Conservation (phyloP, 2,888 invertebrate genomes). For the Drosophila borealis region DNA sequence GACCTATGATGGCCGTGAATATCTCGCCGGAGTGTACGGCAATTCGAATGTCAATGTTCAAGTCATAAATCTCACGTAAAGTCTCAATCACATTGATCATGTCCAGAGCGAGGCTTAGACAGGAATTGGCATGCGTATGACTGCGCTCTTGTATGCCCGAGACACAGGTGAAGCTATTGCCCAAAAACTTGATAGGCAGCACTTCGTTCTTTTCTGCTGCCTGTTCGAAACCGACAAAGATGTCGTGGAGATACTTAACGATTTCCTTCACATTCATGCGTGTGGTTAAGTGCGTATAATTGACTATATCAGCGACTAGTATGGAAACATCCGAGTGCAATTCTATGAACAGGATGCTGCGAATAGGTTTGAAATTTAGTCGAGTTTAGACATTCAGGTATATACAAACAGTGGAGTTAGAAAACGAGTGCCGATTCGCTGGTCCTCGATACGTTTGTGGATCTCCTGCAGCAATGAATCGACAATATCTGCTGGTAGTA, state of each 20-base stretch:
- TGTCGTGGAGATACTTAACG: conserved; percentile 93
- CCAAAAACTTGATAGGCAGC: conserved; percentile 94
- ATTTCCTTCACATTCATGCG: conserved; percentile 91
- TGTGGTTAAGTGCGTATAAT: conserved; percentile 91
- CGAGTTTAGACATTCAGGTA: too few relatives aligned
- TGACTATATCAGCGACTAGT: conserved; percentile 95
- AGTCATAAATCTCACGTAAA: conserved; percentile 89
- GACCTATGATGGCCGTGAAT: conserved; percentile 95
- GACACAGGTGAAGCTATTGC: conserved; percentile 96
- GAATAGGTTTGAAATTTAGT: too few relatives aligned
- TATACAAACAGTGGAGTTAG: conserved; percentile 20
- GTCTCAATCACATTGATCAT: conserved; percentile 94
- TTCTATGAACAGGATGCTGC: conserved; percentile 93
- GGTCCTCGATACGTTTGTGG: conserved; percentile 85
- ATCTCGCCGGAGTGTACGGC: conserved; percentile 97
- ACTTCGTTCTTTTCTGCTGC: conserved; percentile 92
- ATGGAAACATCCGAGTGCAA: conserved; percentile 95
- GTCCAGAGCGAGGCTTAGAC: conserved; percentile 93
- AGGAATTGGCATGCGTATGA: conserved; percentile 93
- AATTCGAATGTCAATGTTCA: conserved; percentile 97
- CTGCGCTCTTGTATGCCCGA: conserved; percentile 92
- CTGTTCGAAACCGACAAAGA: conserved; percentile 95
- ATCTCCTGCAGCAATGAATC: conserved; percentile 87
- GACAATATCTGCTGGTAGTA: conserved; percentile 93
- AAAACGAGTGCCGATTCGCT: conserved; percentile 2